A percentile compares a stretch with the other conserved stretches of the same genome.
These are phyloP conservation scores for Morpho deidamia DNA, from an alignment of 2,888 invertebrate genomes.

Conservation along the genomic window DNA sequence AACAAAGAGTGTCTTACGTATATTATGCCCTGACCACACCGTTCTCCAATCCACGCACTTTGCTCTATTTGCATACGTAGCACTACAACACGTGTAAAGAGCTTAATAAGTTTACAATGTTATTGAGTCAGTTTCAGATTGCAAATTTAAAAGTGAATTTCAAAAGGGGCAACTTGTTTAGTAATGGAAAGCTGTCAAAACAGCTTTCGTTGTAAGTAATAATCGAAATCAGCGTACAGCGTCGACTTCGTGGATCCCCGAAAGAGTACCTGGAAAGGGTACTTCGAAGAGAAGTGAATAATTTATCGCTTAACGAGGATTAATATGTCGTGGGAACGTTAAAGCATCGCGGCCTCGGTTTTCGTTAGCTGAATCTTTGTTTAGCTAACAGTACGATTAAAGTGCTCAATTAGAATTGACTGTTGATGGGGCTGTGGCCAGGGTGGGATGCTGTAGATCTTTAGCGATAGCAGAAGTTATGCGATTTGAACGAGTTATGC, in stretches of 20 bases:
- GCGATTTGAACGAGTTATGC: not conserved
- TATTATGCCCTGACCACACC: too few relatives aligned
- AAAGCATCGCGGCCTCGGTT: conserved; percentile 43
- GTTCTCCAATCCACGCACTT: too few relatives aligned
- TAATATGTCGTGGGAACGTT: conserved; percentile 53
- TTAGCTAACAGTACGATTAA: conserved; percentile 28
- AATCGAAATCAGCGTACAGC: not conserved
- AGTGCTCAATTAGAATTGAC: conserved; percentile 26
- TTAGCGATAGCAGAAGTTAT: not conserved
- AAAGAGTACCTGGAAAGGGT: conserved; percentile 12
- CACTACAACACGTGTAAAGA: too few relatives aligned
- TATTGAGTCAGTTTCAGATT: too few relatives aligned
- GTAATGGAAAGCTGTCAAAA: too few relatives aligned
- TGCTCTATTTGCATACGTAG: too few relatives aligned
- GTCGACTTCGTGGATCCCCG: conserved; percentile 8
- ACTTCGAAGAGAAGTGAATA: conserved; percentile 46
- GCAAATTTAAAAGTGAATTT: too few relatives aligned
- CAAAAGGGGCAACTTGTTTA: too few relatives aligned
- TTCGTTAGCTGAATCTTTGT: conserved; percentile 28
- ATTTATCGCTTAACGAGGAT: conserved; percentile 64
- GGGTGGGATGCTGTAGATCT: not conserved
- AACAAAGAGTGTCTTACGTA: too few relatives aligned
- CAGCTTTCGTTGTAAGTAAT: too few relatives aligned
- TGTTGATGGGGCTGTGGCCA: not conserved
- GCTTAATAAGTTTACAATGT: too few relatives aligned